Evolutionary conservation across 37 sponge, comb jelly and placozoan genomes (phyloP).

Genomic region (Chondrosia reniformis): DNA sequence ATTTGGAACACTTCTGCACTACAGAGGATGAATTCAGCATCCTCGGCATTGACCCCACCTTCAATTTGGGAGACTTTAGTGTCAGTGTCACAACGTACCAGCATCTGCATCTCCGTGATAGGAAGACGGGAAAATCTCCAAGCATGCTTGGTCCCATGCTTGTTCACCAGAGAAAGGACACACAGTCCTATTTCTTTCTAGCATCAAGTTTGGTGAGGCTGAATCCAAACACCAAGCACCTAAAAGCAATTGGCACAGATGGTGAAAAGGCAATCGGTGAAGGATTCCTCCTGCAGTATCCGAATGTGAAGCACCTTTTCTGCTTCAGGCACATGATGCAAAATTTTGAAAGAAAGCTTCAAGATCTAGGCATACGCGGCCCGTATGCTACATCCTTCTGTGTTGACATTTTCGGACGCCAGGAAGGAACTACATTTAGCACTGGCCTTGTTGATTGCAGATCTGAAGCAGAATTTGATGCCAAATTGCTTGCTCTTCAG

Average conservation of each 20-base stretch:
- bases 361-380: not conserved
- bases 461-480: conserved; percentile 8
- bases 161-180: conserved; percentile 3
- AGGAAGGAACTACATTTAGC: not conserved
- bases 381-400: not conserved
- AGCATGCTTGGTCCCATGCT: not conserved
- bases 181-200: not conserved
- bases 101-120: not conserved
- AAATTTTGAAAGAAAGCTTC: conserved; percentile 18
- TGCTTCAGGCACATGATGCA: conserved; percentile 29
- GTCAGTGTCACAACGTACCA: not conserved
- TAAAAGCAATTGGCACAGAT: not conserved
- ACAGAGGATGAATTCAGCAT: not conserved
- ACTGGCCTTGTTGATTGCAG: conserved; percentile 23
- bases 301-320: not conserved
- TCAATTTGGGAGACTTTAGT: conserved; percentile 2
- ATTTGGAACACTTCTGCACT: not conserved
- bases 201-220: conserved; percentile 1
- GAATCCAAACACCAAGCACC: conserved; percentile 3
- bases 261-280: conserved; percentile 4
- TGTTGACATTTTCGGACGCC: conserved; percentile 22
- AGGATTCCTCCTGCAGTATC: conserved; percentile 1
- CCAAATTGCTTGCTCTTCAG: conserved; percentile 8
- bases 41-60: conserved; percentile 4
- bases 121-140: not conserved